A percentile compares a stretch with the other conserved stretches of the same genome.
Evolutionary conservation across 1,140 invertebrate species (phyloP).

Genomic region (Protaetia brevitarsis): DNA sequence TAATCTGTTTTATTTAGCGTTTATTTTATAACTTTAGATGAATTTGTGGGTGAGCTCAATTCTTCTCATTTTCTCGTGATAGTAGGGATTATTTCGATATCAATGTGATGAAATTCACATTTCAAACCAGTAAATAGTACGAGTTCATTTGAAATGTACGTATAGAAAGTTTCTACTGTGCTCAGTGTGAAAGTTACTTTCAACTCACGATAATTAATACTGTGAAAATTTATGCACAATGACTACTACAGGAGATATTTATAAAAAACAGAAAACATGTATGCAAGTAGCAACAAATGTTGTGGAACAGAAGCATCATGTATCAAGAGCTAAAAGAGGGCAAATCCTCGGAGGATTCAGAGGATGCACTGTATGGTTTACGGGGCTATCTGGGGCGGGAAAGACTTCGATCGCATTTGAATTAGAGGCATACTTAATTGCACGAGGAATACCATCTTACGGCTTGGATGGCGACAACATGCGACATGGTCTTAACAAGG

Average conservation of each 20-base stretch:
- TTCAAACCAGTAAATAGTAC: too few species aligned
- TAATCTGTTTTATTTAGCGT: too few species aligned
- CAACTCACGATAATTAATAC: neutral
- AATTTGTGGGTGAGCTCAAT: too few species aligned
- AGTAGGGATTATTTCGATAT: too few species aligned
- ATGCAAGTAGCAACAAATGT: slow-evolving; percentile 82
- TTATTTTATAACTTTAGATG: too few species aligned
- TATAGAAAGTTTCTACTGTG: neutral
- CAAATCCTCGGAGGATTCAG: slow-evolving; percentile 91
- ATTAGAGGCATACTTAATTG: slow-evolving; percentile 87
- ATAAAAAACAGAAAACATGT: slow-evolving; percentile 50
- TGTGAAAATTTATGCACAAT: neutral
- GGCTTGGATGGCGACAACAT: slow-evolving; percentile 98
- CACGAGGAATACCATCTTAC: slow-evolving; percentile 87
- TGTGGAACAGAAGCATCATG: slow-evolving; percentile 90
- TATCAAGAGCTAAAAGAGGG: slow-evolving; percentile 88
- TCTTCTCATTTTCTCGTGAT: too few species aligned
- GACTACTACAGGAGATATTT: slow-evolving; percentile 26
- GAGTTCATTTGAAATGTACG: too few species aligned
- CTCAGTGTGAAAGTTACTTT: neutral
- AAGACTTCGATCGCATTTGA: slow-evolving; percentile 98
- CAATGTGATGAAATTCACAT: too few species aligned
- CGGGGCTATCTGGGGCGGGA: slow-evolving; percentile 94
- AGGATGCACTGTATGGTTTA: slow-evolving; percentile 98
- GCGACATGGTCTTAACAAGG: slow-evolving; percentile 91